Conservation (phyloP, 2,888 invertebrate genomes). For the Pollenia labialis region DNA sequence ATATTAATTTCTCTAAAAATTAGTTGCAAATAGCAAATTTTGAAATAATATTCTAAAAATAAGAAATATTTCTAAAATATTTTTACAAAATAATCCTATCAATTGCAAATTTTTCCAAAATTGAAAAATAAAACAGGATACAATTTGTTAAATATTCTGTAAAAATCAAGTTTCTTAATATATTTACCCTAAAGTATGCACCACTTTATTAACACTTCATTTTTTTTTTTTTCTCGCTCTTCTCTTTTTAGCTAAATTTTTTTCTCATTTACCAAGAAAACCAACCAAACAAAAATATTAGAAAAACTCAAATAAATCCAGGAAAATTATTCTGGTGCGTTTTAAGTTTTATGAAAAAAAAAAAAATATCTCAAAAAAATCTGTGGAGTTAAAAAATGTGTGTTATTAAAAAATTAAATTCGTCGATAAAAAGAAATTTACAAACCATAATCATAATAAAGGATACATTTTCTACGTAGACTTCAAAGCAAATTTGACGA, state of each 20-base stretch:
- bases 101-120: background rate
- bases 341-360: slow-evolving; percentile 25
- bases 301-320: background rate
- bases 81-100: too few species aligned
- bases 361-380: background rate
- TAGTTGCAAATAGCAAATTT: too few species aligned
- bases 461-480: background rate
- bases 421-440: slow-evolving; percentile 11
- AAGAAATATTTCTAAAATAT: too few species aligned
- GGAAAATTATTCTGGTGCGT: slow-evolving; percentile 33
- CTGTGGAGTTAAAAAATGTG: slow-evolving; percentile 1
- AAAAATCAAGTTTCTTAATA: too few species aligned
- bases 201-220: background rate
- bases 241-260: slow-evolving; percentile 20
- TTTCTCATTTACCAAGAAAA: background rate
- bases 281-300: background rate
- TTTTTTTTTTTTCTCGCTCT: background rate
- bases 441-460: slow-evolving; percentile 18
- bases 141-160: background rate
- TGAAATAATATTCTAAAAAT: too few species aligned
- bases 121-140: background rate
- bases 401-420: slow-evolving; percentile 52
- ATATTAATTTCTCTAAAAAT: too few species aligned
- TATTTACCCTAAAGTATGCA: slow-evolving; percentile 1
- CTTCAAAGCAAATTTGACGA: background rate